Base-by-base conservation (phyloP, 2,113 vertebrate species). In the Cromileptes altivelis region DNA sequence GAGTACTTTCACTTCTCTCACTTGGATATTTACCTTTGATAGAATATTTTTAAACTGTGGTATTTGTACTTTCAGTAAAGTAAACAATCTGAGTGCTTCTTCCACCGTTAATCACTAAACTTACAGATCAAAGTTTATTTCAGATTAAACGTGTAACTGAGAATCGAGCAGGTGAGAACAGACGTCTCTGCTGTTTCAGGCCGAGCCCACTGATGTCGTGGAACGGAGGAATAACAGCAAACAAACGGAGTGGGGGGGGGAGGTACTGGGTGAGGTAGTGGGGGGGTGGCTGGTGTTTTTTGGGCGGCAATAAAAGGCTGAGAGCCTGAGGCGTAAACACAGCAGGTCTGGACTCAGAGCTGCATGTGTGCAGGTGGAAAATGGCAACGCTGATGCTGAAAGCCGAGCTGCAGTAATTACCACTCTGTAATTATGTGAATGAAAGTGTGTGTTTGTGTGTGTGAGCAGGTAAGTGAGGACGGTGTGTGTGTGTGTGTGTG, bases 261-360 rank as follows among this genome's bases (percentile, higher is more conserved):
- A 37, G 33, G 33, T 37, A 37, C 1, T 37, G 6, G 33, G 33
- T 6, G 33, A 37, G 33, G 33, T 7, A 37, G 33, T 37, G 33
- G 33, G 33, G 33, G 33, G 33, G 33, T 37, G 33, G 33, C 33
- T 37, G 33, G 42, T 27, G 57, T 42, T 60, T n/a, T 53, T 60
- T 76, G 78, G 63, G 49, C 70, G 81, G 79, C 25, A 57, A 37
- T 80, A 73, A 85, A 85, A 72, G 78, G 1, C 50, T 21, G 33
- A 6, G 80, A 76, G 93, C 94, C 94, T 86, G 83, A 74, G 91
- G 94, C 89, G 73, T 94, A 84, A 95, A 94, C 93, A 94, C 90
- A 79, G 53, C 77, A 18, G 85, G 83, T 71, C 47, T 61, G 18
- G 23, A 56, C 47, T 49, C 69, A 18, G 58, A 67, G 75, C 70